phyloP scores from a whole-genome alignment of 2,113 vertebrate genomes.

The Ahaetulla prasina region DNA sequence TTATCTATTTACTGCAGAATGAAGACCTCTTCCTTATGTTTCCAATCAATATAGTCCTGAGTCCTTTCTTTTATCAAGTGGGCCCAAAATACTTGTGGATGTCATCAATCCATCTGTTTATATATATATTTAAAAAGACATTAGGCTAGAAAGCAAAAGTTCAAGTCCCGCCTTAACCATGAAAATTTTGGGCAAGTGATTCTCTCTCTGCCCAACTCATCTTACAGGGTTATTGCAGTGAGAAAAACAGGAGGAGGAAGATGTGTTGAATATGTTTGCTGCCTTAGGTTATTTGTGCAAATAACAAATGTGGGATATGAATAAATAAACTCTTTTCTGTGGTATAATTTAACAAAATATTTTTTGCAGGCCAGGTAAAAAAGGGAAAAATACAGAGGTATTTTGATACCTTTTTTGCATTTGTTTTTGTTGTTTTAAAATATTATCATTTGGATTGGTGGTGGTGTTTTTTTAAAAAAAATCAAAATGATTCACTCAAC shows the following conservation, averaged over 20 bases:
- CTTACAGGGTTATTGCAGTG: no score
- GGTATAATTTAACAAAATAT: neutral
- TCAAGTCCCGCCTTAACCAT: no score
- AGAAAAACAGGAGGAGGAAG: no score
- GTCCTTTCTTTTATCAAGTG: neutral
- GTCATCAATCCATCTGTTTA: no score
- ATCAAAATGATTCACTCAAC: conserved; percentile 11
- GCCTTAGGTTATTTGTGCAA: neutral
- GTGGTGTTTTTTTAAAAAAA: neutral
- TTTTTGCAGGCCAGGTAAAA: neutral
- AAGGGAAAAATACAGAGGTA: neutral
- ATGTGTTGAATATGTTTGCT: no score
- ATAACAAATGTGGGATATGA: neutral
- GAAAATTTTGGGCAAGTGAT: no score
- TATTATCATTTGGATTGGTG: neutral
- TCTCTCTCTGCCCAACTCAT: no score
- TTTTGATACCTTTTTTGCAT: neutral
- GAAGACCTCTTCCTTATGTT: neutral
- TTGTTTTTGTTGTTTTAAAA: neutral
- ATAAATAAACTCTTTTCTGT: neutral
- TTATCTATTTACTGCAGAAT: neutral
- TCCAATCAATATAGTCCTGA: neutral
- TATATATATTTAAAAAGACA: no score
- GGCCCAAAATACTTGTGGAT: neutral
- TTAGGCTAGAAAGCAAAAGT: no score